A percentile compares a stretch with the other conserved stretches of the same genome.
Conservation (phyloP, 2,113 vertebrate genomes). For the Thinocorus orbignyianus region DNA sequence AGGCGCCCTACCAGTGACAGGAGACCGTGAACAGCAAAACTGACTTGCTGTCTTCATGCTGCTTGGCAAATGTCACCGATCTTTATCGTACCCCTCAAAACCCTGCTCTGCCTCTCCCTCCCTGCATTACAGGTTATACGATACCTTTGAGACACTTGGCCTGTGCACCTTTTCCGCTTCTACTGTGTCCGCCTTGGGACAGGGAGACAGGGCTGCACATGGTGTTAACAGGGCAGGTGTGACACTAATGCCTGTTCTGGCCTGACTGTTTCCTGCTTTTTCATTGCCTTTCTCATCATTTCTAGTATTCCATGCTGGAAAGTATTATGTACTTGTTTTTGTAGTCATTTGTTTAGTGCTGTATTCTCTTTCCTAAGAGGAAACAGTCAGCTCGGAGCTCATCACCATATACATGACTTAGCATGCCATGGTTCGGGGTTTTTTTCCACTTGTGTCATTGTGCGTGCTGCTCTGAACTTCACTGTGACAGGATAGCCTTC, state of each 20-base stretch:
- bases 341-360: neutral
- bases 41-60: neutral
- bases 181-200: rapidly evolving
- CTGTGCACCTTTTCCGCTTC: neutral
- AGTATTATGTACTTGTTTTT: neutral
- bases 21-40: neutral
- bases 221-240: rapidly evolving
- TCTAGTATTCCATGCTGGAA: neutral
- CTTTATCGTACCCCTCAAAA: neutral
- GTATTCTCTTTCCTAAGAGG: neutral
- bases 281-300: neutral
- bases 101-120: neutral
- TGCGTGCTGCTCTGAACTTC: neutral
- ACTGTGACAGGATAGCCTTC: neutral
- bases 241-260: neutral
- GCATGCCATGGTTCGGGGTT: neutral
- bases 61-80: neutral
- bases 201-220: neutral
- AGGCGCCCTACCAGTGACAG: neutral
- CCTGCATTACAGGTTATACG: neutral
- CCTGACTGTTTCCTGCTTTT: neutral
- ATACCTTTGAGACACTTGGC: neutral
- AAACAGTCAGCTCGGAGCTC: neutral
- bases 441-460: neutral
- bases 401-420: too few species aligned